Percentiles rank a stretch among this genome's conserved stretches.
These are phyloP conservation scores for Psettodes erumei DNA, from an alignment of 2,113 vertebrate genomes.

Conservation along the genomic window DNA sequence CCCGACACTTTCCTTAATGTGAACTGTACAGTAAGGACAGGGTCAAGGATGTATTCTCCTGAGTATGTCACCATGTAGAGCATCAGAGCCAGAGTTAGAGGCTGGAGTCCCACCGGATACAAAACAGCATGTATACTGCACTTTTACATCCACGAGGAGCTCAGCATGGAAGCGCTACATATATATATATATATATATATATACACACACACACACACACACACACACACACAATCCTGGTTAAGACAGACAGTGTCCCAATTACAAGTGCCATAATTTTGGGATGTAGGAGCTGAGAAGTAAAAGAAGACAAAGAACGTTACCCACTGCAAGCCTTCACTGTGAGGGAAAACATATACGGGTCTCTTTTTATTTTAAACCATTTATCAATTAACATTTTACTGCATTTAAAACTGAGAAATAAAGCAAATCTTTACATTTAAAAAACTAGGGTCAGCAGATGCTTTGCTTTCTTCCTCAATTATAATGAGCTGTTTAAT, in stretches of 20 bases:
- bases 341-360: neutral
- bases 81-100: conserved; percentile 45
- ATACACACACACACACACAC: conserved; percentile 12
- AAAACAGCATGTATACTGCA: conserved; percentile 64
- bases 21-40: conserved; percentile 16
- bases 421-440: too few species aligned
- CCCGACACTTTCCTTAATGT: neutral
- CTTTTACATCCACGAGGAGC: conserved; percentile 59
- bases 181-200: neutral
- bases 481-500: too few species aligned
- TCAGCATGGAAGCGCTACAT: conserved; percentile 49
- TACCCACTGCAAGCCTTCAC: neutral
- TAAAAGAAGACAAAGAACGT: neutral
- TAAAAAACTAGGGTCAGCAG: too few species aligned
- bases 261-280: conserved; percentile 35
- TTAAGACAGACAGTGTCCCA: conserved; percentile 6
- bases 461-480: too few species aligned
- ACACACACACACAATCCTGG: conserved; percentile 49
- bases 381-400: neutral
- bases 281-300: neutral
- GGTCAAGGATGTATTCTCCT: conserved; percentile 24
- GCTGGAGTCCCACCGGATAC: conserved; percentile 50
- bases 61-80: conserved; percentile 40
- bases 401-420: too few species aligned
- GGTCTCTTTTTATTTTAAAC: neutral